A percentile compares a stretch with the other conserved stretches of the same genome.
These are phyloP conservation scores for Pinctada fucata DNA, from an alignment of 2,888 invertebrate genomes.

Conservation along the genomic window DNA sequence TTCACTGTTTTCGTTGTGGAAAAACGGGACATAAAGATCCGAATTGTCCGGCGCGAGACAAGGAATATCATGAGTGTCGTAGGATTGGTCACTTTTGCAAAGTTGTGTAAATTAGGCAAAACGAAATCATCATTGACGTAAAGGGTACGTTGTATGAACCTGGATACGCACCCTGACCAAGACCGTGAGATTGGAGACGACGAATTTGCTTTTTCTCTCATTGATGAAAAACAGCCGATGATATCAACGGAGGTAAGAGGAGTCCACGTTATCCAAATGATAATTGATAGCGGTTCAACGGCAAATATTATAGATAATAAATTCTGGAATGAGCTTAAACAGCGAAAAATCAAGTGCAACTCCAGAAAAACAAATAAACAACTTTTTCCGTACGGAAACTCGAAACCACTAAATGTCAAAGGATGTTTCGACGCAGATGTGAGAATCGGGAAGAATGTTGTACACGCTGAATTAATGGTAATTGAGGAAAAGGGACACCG, in stretches of 20 bases:
- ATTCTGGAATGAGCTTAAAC: conserved; percentile 37
- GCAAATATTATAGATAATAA: conserved; percentile 29
- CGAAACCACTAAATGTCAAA: conserved; percentile 17
- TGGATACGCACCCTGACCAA: no score
- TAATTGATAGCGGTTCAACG: conserved; percentile 43
- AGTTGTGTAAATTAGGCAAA: conserved; percentile 14
- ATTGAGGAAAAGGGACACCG: conserved; percentile 33
- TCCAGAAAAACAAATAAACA: conserved; percentile 24
- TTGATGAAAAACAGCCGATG: not conserved
- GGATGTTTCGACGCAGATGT: conserved; percentile 30
- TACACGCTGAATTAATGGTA: conserved; percentile 31
- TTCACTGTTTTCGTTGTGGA: conserved; percentile 24
- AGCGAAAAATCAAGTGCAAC: conserved; percentile 28
- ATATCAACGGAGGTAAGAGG: conserved; percentile 3
- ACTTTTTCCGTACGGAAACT: conserved; percentile 38
- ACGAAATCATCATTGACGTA: not conserved
- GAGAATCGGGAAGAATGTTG: not conserved
- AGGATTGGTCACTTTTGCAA: conserved; percentile 24
- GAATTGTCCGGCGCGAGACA: conserved; percentile 18
- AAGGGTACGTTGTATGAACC: no score
- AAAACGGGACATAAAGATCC: conserved; percentile 25
- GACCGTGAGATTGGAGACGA: not conserved
- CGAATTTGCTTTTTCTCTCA: not conserved
- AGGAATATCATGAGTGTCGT: conserved; percentile 28
- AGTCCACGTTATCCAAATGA: conserved; percentile 9